Percentiles rank a stretch among this genome's conserved stretches.
phyloP scores from a whole-genome alignment of 2,888 invertebrate genomes.

The Parasteatoda lunata region DNA sequence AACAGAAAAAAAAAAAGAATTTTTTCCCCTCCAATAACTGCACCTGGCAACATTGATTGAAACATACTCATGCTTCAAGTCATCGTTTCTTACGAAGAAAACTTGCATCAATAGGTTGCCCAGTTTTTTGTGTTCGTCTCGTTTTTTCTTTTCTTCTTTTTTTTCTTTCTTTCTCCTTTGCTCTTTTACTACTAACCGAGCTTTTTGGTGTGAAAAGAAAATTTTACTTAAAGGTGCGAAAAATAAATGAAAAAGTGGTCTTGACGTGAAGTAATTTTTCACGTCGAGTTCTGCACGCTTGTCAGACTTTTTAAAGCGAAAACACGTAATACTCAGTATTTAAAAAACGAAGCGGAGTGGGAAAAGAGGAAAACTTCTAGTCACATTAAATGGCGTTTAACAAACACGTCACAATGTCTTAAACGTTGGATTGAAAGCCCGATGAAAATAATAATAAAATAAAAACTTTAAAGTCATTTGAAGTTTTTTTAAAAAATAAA shows the following conservation, averaged over 20 bases:
- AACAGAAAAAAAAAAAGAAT: conserved; percentile 4
- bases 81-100: conserved; percentile 26
- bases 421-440: too few relatives aligned
- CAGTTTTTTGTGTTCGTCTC: background rate
- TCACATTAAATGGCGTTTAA: conserved; percentile 60
- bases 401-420: conserved; percentile 38
- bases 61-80: conserved; percentile 57
- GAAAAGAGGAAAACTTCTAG: conserved; percentile 4
- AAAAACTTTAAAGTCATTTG: too few relatives aligned
- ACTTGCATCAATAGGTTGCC: conserved; percentile 53
- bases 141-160: background rate
- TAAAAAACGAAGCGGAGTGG: conserved; percentile 38
- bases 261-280: conserved; percentile 68
- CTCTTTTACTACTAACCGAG: conserved; percentile 25
- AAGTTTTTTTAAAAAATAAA: too few relatives aligned
- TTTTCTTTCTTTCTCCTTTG: conserved; percentile 29
- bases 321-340: conserved; percentile 58
- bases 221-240: conserved; percentile 63
- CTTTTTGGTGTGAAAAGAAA: conserved; percentile 32
- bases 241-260: conserved; percentile 67
- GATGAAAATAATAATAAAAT: too few relatives aligned
- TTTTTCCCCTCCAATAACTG: conserved; percentile 6
- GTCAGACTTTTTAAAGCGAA: conserved; percentile 54
- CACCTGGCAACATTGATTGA: conserved; percentile 64
- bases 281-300: conserved; percentile 55